Conservation (phyloP, 2,888 invertebrate species). For the Hylaea fasciaria region DNA sequence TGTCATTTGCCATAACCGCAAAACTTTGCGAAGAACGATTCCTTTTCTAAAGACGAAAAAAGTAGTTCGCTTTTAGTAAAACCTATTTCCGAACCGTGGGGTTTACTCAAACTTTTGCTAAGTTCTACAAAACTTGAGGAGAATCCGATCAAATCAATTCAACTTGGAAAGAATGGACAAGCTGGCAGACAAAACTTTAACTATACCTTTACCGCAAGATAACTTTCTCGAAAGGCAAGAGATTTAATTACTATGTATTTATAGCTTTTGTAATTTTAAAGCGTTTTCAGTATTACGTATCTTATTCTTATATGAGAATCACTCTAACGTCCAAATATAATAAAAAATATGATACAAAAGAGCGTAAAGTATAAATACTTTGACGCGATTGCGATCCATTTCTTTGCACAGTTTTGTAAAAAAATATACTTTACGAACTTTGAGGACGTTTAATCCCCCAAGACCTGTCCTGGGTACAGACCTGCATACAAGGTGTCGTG, state of each 20-base stretch:
- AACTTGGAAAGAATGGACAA: conserved; percentile 71
- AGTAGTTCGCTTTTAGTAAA: conserved; percentile 72
- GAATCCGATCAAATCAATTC: conserved; percentile 78
- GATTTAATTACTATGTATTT: conserved; percentile 57
- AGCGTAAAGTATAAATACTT: too few species aligned
- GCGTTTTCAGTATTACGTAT: neutral
- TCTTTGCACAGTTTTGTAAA: neutral
- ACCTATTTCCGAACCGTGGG: conserved; percentile 71
- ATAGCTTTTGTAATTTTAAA: conserved; percentile 21
- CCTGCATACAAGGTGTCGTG: conserved; percentile 28
- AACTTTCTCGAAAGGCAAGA: conserved; percentile 46
- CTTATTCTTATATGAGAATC: too few species aligned
- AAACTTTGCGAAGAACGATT: conserved; percentile 70
- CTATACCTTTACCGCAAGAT: conserved; percentile 55
- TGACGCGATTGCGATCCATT: neutral
- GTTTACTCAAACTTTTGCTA: conserved; percentile 67
- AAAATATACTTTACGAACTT: conserved; percentile 5
- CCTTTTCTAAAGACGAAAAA: conserved; percentile 55
- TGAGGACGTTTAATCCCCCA: conserved; percentile 4
- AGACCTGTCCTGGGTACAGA: conserved; percentile 11
- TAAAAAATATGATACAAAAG: too few species aligned
- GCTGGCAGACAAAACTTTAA: conserved; percentile 64
- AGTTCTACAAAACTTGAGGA: conserved; percentile 64
- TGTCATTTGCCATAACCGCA: conserved; percentile 66
- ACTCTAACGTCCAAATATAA: too few species aligned